phyloP scores from a whole-genome alignment of 2,113 vertebrate genomes.

The Butorides virescens region DNA sequence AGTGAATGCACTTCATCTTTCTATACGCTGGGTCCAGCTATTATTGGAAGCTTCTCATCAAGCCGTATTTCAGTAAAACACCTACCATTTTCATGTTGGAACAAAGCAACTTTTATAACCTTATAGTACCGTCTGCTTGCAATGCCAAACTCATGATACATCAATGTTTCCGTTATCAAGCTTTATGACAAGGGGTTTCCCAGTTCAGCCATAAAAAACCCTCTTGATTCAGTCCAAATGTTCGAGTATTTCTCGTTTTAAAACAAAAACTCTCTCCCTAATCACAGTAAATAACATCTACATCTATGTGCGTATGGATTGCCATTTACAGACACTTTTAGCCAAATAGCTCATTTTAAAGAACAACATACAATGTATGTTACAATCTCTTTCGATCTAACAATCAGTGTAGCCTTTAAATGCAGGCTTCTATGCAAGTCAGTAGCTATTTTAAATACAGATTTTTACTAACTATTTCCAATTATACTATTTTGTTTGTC shows the following conservation, averaged over 20 bases:
- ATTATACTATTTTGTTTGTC: background rate
- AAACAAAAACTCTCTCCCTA: background rate
- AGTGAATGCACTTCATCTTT: background rate
- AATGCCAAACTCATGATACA: constrained; percentile 37
- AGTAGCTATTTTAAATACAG: background rate
- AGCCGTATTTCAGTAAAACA: constrained; percentile 50
- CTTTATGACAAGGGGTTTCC: constrained; percentile 49
- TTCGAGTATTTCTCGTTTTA: background rate
- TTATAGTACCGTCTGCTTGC: background rate
- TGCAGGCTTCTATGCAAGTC: background rate
- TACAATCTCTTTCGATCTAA: background rate
- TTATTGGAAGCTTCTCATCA: constrained; percentile 30
- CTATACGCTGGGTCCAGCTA: background rate
- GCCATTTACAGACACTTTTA: background rate
- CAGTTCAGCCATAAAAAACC: background rate
- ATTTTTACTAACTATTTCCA: background rate
- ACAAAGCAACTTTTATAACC: constrained; percentile 17
- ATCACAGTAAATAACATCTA: background rate
- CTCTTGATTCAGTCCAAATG: background rate
- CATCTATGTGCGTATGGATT: background rate
- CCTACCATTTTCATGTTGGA: constrained; percentile 29
- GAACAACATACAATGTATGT: background rate
- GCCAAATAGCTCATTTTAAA: background rate
- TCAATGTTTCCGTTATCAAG: constrained; percentile 48
- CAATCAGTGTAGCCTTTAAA: background rate